Evolutionary conservation across 2,888 invertebrate genomes (phyloP).

Genomic region (Microctonus aethiopoides): DNA sequence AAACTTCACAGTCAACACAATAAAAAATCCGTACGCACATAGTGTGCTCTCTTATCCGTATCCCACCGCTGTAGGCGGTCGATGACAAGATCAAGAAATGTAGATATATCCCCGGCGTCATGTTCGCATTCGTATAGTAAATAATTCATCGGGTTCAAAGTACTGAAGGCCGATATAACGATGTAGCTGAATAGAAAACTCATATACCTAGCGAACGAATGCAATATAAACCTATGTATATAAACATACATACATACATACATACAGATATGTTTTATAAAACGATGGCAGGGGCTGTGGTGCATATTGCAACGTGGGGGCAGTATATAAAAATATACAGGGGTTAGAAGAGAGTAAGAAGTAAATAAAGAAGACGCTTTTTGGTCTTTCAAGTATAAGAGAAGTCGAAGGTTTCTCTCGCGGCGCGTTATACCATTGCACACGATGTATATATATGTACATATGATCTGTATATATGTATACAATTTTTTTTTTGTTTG

Average conservation of each 20-base stretch:
- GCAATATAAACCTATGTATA: background rate
- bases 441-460: background rate
- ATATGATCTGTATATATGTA: too few species aligned
- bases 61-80: conserved; percentile 42
- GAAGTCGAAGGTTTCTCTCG: conserved; percentile 16
- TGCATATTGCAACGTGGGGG: background rate
- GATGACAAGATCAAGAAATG: conserved; percentile 53
- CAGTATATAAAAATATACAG: background rate
- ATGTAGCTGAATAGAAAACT: conserved; percentile 21
- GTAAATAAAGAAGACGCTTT: conserved; percentile 32
- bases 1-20: conserved; percentile 15
- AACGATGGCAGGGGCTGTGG: background rate
- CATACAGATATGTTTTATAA: background rate
- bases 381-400: conserved; percentile 26
- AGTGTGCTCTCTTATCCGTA: conserved; percentile 2
- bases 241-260: background rate
- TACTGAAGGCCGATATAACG: conserved; percentile 41
- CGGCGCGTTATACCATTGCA: background rate
- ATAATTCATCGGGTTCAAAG: conserved; percentile 55
- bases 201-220: background rate
- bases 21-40: conserved; percentile 13
- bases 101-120: conserved; percentile 50
- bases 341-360: background rate
- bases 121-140: conserved; percentile 51
- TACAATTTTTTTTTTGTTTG: conserved; percentile 23